phyloP scores from a whole-genome alignment of 2,797 vertebrate genomes.

The Karalla daura region DNA sequence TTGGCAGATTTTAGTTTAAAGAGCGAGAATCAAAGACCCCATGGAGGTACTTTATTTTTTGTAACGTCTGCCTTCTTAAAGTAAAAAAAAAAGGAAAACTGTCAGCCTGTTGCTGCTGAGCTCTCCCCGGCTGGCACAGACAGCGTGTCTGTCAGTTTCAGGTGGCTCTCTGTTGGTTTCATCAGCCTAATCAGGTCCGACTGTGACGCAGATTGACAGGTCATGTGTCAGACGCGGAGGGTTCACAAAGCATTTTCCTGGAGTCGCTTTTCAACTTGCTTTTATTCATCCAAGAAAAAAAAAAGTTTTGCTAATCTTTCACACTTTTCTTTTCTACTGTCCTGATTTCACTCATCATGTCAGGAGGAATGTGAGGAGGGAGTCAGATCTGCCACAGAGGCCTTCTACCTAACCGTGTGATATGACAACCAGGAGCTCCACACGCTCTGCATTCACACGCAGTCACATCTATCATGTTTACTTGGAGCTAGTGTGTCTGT shows the following conservation, averaged over 20 bases:
- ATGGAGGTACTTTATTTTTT: conserved; percentile 50
- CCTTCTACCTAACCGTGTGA: no score
- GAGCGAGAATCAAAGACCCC: conserved; percentile 38
- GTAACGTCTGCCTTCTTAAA: conserved; percentile 36
- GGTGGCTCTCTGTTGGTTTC: conserved; percentile 62
- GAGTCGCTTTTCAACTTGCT: conserved; percentile 30
- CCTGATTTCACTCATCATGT: conserved; percentile 42
- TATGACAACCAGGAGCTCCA: no score
- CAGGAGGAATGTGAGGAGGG: no score
- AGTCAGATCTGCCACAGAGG: no score
- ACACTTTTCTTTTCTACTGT: conserved; percentile 9
- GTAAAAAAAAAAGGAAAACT: no score
- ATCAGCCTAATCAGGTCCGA: conserved; percentile 60
- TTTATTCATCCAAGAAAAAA: conserved; percentile 33
- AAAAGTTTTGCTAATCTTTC: conserved; percentile 32
- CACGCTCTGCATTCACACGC: no score
- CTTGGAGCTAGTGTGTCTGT: no score
- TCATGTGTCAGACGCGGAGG: conserved; percentile 44
- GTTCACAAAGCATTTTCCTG: conserved; percentile 46
- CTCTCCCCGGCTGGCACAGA: conserved; percentile 38
- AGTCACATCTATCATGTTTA: no score
- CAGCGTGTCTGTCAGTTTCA: conserved; percentile 63
- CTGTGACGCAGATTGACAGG: conserved; percentile 47
- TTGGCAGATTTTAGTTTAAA: conserved; percentile 17
- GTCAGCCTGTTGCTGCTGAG: conserved; percentile 56